Evolutionary conservation across 2,888 invertebrate genomes (phyloP).

Genomic region (Ariolimax columbianus): DNA sequence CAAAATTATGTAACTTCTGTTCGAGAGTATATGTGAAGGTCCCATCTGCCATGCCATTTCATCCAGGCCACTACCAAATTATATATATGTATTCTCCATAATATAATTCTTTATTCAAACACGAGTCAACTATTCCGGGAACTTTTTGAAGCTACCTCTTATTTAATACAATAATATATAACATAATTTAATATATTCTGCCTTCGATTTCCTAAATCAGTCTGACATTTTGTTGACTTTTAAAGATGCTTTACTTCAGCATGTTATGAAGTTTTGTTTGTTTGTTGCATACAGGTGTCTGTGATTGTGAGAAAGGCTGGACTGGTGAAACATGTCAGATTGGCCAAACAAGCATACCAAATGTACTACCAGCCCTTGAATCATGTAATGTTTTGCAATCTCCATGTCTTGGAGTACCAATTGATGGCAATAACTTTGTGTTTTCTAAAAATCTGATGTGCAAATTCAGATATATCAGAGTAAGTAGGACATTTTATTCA

Average conservation of each 20-base stretch:
- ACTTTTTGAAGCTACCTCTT: too few species aligned
- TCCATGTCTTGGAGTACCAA: constrained; percentile 58
- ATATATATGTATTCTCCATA: too few species aligned
- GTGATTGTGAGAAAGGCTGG: constrained; percentile 63
- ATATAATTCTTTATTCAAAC: too few species aligned
- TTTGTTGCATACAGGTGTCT: constrained; percentile 58
- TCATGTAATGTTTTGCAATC: constrained; percentile 60
- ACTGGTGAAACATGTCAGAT: constrained; percentile 63
- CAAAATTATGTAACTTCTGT: too few species aligned
- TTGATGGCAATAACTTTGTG: constrained; percentile 65
- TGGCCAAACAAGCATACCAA: constrained; percentile 59
- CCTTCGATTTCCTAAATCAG: too few species aligned
- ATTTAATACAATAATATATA: too few species aligned
- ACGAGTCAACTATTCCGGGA: too few species aligned
- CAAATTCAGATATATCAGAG: constrained; percentile 60
- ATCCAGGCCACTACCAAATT: too few species aligned
- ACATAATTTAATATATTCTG: too few species aligned
- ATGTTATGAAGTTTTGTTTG: neutral
- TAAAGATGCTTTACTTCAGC: neutral
- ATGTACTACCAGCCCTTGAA: constrained; percentile 52
- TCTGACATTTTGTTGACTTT: too few species aligned
- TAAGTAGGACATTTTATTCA: constrained; percentile 40
- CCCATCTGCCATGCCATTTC: too few species aligned
- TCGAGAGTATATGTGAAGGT: too few species aligned
- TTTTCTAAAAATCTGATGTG: constrained; percentile 60